Conservation (phyloP, 1,140 invertebrate genomes). For the Rhopalosiphum padi region DNA sequence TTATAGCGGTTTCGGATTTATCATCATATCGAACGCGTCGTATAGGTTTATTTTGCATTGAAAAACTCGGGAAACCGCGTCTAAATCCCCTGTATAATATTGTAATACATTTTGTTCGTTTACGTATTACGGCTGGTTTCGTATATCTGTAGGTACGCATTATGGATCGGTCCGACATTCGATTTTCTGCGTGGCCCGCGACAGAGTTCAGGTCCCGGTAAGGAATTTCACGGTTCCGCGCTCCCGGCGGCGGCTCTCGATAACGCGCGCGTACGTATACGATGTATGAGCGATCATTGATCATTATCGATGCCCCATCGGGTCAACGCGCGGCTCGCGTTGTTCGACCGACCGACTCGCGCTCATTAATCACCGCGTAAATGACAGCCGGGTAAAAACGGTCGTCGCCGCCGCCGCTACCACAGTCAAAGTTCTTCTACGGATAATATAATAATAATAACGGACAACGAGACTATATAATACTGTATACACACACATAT, state of each 20-base stretch:
- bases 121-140: too few species aligned
- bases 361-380: conserved; percentile 43
- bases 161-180: background rate
- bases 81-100: too few species aligned
- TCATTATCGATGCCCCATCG: conserved; percentile 53
- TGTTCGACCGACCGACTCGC: background rate
- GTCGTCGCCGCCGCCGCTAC: background rate
- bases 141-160: too few species aligned
- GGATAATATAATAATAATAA: conserved; percentile 52
- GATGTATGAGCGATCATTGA: conserved; percentile 20
- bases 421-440: conserved; percentile 30
- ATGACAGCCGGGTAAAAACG: conserved; percentile 43
- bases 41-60: too few species aligned
- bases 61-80: too few species aligned
- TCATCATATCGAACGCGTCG: too few species aligned
- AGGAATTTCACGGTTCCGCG: conserved; percentile 54
- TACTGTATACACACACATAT: background rate
- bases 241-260: conserved; percentile 5
- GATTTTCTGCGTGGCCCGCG: background rate
- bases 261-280: background rate
- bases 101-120: too few species aligned
- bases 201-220: background rate
- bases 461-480: background rate
- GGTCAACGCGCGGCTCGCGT: conserved; percentile 1
- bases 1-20: too few species aligned